phyloP scores from a whole-genome alignment of 2,888 invertebrate species.

The Eupithecia subumbrata region DNA sequence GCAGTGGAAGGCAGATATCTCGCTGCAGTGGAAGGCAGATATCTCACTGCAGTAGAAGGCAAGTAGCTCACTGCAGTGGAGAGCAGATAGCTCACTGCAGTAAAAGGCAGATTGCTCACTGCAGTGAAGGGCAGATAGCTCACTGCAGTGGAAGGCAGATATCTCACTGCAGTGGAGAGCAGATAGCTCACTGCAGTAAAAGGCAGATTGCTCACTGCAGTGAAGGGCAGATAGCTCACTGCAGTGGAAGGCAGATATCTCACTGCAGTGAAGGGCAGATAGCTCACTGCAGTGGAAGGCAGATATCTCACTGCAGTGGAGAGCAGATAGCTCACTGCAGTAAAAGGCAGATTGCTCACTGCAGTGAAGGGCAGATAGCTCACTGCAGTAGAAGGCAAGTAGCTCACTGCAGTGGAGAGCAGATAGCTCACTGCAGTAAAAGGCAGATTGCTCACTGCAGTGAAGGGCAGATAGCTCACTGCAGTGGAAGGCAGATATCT shows the following conservation, averaged over 20 bases:
- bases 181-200: neutral
- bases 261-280: too few species aligned
- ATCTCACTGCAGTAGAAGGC: too few species aligned
- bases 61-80: neutral
- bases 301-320: too few species aligned
- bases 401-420: too few species aligned
- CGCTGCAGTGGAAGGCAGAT: neutral
- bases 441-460: too few species aligned
- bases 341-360: neutral
- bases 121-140: neutral
- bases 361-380: neutral
- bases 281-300: neutral
- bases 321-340: neutral
- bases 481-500: neutral
- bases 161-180: too few species aligned
- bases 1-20: too few species aligned
- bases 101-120: neutral
- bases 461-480: neutral
- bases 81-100: neutral
- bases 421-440: neutral
- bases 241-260: neutral
- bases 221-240: neutral
- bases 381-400: neutral
- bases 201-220: too few species aligned
- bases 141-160: neutral